A percentile compares a stretch with the other conserved stretches of the same genome.
phyloP scores from a whole-genome alignment of 1,140 invertebrate species.

The Rhizoglyphus robini region DNA sequence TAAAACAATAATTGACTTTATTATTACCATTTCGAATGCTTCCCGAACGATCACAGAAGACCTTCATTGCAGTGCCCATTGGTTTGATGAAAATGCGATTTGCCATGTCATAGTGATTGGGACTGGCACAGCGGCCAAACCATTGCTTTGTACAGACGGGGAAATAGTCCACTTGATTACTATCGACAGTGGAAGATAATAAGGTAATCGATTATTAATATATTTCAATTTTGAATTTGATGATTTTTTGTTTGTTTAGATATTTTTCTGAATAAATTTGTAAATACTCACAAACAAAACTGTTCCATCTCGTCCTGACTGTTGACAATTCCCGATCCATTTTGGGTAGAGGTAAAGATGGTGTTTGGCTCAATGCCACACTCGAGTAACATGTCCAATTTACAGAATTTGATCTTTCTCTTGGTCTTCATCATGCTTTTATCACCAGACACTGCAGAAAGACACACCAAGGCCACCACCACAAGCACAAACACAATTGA shows the following conservation, averaged over 20 bases:
- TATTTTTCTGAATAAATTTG: no score
- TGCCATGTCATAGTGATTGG: not conserved
- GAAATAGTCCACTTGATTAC: conserved; percentile 6
- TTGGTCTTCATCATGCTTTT: not conserved
- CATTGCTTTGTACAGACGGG: not conserved
- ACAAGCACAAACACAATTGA: no score
- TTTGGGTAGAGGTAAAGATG: not conserved
- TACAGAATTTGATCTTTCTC: not conserved
- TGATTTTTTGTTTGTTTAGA: not conserved
- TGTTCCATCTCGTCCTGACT: not conserved
- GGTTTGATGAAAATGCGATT: not conserved
- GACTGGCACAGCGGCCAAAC: not conserved
- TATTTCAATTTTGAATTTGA: not conserved
- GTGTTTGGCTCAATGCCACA: not conserved
- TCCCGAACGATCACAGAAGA: not conserved
- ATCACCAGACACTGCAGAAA: not conserved
- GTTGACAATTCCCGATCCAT: not conserved
- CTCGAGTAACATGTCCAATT: not conserved
- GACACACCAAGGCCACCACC: no score
- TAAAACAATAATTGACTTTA: not conserved
- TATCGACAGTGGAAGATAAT: not conserved
- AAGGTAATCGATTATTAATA: not conserved
- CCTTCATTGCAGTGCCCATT: not conserved
- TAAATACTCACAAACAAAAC: conserved; percentile 12
- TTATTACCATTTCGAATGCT: not conserved